Base-by-base conservation (phyloP, 2,888 invertebrate species). In the Tromatobia lineatoria region DNA sequence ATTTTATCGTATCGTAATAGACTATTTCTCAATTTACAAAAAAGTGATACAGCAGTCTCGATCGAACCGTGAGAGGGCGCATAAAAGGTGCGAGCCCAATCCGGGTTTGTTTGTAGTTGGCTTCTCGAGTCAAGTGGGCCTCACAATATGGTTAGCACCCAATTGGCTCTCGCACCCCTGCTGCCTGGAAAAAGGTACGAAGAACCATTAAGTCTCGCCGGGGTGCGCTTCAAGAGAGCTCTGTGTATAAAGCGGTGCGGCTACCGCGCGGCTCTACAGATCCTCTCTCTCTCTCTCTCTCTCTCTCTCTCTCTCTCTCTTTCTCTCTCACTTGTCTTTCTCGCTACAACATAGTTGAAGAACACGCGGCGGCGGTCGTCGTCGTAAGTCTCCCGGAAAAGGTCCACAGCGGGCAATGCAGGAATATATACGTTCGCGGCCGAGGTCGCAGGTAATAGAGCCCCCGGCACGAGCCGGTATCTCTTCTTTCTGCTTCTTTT, bases 121-220 rank as follows among this genome's bases (percentile, higher is more conserved):
- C 83, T 83, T 85, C 66, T 47, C 82, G 88, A 90, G 91, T 90
- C 91, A 90, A 91, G 90, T 91, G 90, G 89, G 85, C 88, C 85
- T 89, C 86, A 87, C 73, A 74, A 87, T 80, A 84, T 87, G 88
- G 88, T 90, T 89, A 90, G 88, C 88, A 87, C 88, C 88, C 89
- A 91, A 90, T 90, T 90, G 91, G 88, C 88, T 86, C 86, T 88
- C 86, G 88, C 88, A 87, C 88, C 88, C 87, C 83, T 86, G 83
- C 85, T 82, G 87, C 82, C 85, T 80, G 87, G 85, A 87, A 86
- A 88, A 90, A 91, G 89, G 89, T 89, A 88, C 85, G 76, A 81
- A 80, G 81, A 70, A 86, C 87, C 87, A 89, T 90, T 89, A 88
- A 89, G 87, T 80, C 38, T 61, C 54, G 47, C 52, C 57, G 80